Evolutionary conservation across 2,113 vertebrate species (phyloP).

Genomic region (Podiceps cristatus): DNA sequence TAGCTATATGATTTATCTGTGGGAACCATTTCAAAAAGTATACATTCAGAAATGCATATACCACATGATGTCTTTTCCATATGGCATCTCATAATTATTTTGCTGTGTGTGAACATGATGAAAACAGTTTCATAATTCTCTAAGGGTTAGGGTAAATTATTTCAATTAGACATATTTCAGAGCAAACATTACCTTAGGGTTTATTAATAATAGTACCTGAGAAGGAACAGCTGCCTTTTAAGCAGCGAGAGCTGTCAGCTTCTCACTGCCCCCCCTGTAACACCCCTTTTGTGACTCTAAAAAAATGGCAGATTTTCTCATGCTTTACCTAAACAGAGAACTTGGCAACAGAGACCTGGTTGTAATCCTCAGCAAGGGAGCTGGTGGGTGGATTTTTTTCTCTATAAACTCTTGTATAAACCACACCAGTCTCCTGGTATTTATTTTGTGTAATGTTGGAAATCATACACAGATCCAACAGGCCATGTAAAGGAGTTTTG

Average conservation of each 20-base stretch:
- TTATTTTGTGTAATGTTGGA: constrained; percentile 87
- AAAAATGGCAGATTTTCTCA: constrained; percentile 85
- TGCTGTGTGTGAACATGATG: constrained; percentile 87
- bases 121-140: constrained; percentile 89
- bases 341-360: constrained; percentile 89
- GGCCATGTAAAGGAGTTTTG: constrained; percentile 79
- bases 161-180: constrained; percentile 86
- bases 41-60: constrained; percentile 82
- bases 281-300: constrained; percentile 85
- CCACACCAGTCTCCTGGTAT: constrained; percentile 91
- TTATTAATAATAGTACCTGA: constrained; percentile 95
- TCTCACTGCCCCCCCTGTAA: constrained; percentile 77
- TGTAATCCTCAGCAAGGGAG: constrained; percentile 88
- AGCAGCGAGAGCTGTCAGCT: constrained; percentile 84
- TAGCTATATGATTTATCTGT: constrained; percentile 82
- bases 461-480: constrained; percentile 81
- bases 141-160: constrained; percentile 91
- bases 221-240: constrained; percentile 96
- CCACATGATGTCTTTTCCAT: constrained; percentile 91
- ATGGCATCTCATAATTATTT: constrained; percentile 85
- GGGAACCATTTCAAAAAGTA: constrained; percentile 82
- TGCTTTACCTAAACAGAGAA: constrained; percentile 92
- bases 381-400: constrained; percentile 89
- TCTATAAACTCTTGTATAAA: constrained; percentile 90
- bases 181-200: constrained; percentile 86